Conservation (phyloP, 2,797 vertebrate genomes). For the Enteromius treurensis region DNA sequence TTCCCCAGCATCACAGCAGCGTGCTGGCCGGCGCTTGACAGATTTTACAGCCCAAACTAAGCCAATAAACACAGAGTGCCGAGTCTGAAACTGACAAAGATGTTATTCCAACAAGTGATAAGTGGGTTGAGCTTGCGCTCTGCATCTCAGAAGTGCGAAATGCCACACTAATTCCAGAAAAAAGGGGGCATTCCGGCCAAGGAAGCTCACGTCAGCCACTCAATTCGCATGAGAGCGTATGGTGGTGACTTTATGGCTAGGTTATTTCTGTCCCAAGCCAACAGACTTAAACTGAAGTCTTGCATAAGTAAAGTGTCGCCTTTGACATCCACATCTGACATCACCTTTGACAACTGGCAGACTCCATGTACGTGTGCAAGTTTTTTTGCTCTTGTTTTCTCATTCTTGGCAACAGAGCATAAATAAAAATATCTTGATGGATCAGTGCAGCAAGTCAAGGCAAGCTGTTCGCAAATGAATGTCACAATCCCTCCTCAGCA, state of each 20-base stretch:
- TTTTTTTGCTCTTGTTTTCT: conserved; percentile 20
- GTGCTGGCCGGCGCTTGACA: conserved; percentile 65
- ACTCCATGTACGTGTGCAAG: conserved; percentile 20
- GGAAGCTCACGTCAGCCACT: not conserved
- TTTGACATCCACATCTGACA: conserved; percentile 61
- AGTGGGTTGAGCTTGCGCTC: conserved; percentile 56
- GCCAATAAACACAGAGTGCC: conserved; percentile 47
- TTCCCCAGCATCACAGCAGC: conserved; percentile 68
- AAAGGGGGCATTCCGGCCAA: not conserved
- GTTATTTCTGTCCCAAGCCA: conserved; percentile 40
- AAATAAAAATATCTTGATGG: conserved; percentile 56
- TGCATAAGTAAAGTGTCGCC: conserved; percentile 34
- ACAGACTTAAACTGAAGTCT: conserved; percentile 64
- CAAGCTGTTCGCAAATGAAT: conserved; percentile 45
- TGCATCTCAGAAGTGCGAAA: conserved; percentile 21
- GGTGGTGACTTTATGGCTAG: conserved; percentile 22
- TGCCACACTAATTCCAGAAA: conserved; percentile 37
- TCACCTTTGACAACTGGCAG: conserved; percentile 58
- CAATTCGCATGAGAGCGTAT: conserved; percentile 8
- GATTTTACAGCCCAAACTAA: conserved; percentile 56
- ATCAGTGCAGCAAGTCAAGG: conserved; percentile 7
- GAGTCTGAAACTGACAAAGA: conserved; percentile 58
- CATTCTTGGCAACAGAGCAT: conserved; percentile 60
- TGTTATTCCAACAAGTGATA: conserved; percentile 67
- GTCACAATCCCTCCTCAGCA: conserved; percentile 43